Evolutionary conservation across 2,797 vertebrate genomes (phyloP), one percentile per base, ranked within the genome.

Genomic region (Ispidina picta): DNA sequence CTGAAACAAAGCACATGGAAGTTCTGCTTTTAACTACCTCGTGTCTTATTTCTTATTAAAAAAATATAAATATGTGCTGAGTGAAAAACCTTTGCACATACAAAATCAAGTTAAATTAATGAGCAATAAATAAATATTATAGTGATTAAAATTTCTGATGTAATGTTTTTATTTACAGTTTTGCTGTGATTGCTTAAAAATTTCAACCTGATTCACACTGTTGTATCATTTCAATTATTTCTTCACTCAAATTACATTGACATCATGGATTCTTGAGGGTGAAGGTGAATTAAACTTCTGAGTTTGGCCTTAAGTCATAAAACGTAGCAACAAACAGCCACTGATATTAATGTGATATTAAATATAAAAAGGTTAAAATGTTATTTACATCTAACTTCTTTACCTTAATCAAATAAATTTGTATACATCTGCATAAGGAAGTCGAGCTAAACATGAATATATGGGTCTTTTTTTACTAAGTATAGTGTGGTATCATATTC

Each of bases 391-490:
- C 56, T 94, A 37, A 14, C 5, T 12, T 90, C 88, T 49, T 37
- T 43, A 87, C 37, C 46, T 69, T 82, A 88, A 85, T 35, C 63
- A 91, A 91, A 88, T 88, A 48, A 96, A 88, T 90, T 82, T 68
- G 93, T 94, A 89, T 66, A 43, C 41, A 54, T 75, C 52, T 62
- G 33, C 77, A 74, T 72, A 82, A 70, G 14, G 26, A 64, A n/a
- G 15, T n/a, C 68, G 18, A 55, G 6, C 18, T 37, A 66, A 5
- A 3, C 18, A 29, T 39, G 87, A 76, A 70, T 49, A 22, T n/a
- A n/a, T 39, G 2, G 20, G 20, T 22, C 43, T 44, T 46, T 12
- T 46, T 46, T 39, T 39, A 39, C 37, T 46, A 46, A 46, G 11
- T 46, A 9, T 20, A 22, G 20, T 46, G 20, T 46, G 28, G 18